These are phyloP conservation scores for Parnassius orleans DNA, from an alignment of 2,888 invertebrate species.

Conservation along the genomic window DNA sequence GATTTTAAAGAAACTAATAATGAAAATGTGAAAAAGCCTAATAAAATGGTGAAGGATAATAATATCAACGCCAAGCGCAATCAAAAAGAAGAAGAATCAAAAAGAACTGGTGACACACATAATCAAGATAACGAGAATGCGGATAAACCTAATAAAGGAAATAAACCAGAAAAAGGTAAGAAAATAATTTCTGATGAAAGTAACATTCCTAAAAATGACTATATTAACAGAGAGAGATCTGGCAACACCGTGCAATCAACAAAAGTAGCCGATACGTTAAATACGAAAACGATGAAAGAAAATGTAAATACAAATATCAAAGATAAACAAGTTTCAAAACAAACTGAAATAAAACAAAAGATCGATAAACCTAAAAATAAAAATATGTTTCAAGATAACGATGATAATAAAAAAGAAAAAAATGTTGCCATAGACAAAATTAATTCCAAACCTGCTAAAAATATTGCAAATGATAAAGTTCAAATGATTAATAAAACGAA, in stretches of 20 bases:
- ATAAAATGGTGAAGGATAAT: neutral
- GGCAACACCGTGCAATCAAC: neutral
- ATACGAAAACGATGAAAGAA: neutral
- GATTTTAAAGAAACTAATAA: neutral
- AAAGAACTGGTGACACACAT: neutral
- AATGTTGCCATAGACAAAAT: neutral
- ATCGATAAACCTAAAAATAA: neutral
- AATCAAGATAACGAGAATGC: neutral
- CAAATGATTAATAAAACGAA: neutral
- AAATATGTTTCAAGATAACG: neutral
- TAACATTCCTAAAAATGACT: neutral
- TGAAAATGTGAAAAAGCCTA: too few species aligned
- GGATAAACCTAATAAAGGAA: neutral
- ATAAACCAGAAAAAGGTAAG: neutral
- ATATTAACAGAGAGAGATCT: neutral
- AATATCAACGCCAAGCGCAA: neutral
- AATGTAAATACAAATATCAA: too few species aligned
- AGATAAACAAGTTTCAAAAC: neutral
- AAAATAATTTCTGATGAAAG: neutral
- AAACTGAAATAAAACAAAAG: neutral
- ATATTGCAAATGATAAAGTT: neutral
- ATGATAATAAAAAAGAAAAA: slow-evolving; percentile 2
- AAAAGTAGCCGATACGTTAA: neutral
- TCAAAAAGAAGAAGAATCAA: neutral
- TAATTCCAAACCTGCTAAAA: neutral